These are phyloP conservation scores for Agrotis segetum DNA, from an alignment of 2,888 invertebrate genomes.

Conservation along the genomic window DNA sequence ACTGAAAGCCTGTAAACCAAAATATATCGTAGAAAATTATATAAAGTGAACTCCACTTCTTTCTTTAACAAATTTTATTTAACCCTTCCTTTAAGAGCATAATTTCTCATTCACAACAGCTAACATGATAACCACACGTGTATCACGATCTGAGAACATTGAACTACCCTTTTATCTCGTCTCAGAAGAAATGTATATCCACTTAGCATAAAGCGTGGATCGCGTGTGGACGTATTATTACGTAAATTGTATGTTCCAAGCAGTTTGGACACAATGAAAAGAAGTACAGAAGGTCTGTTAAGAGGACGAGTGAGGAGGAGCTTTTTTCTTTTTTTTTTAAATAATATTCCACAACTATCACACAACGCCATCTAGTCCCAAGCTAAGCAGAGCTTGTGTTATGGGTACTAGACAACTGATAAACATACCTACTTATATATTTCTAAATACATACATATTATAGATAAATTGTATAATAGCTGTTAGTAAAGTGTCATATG, in stretches of 20 bases:
- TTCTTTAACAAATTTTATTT: background rate
- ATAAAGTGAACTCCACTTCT: background rate
- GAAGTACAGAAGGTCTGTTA: background rate
- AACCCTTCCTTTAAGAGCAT: background rate
- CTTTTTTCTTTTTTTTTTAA: no score
- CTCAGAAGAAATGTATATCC: constrained; percentile 56
- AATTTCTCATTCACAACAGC: constrained; percentile 15
- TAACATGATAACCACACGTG: constrained; percentile 21
- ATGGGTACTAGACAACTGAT: no score
- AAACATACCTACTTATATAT: no score
- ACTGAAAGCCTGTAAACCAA: background rate
- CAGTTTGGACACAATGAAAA: background rate
- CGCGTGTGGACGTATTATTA: constrained; percentile 55
- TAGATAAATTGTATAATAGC: no score
- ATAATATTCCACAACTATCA: no score
- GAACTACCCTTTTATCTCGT: constrained; percentile 49
- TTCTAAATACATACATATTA: no score
- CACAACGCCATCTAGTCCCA: no score
- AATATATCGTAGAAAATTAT: background rate
- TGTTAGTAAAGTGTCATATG: no score
- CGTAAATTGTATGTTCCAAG: constrained; percentile 50
- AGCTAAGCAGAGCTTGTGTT: no score
- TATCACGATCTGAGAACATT: constrained; percentile 13
- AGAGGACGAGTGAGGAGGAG: background rate
- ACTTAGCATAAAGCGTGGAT: constrained; percentile 57